Evolutionary conservation across 2,113 vertebrate genomes (phyloP), one percentile per base, ranked within the genome.

Genomic region (Platycercus adscitus): DNA sequence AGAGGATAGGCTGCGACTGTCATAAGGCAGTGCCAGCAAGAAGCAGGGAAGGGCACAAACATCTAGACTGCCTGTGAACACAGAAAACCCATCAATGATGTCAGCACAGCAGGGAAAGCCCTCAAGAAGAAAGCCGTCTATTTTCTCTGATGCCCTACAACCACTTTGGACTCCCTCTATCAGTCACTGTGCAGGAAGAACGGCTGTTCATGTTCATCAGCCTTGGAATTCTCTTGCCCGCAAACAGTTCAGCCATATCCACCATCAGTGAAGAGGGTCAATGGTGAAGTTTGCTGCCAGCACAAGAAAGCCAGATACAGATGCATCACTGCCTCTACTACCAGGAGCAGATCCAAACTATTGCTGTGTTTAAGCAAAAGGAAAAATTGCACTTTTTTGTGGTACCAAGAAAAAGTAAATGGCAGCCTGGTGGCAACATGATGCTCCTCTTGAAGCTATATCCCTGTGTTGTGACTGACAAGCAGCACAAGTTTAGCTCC

Each of bases 351-450:
- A 88, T 61, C 50, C 88, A 86, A 60, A 70, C 23, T 81, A 77
- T 3, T 35, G 55, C 76, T 92, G 33, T 31, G 29, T 68, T 92
- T 94, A 64, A 86, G 80, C 69, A 71, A 83, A 86, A 86, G 31
- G 13, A 73, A 94, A 86, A 95, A 52, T n/a, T 10, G 63, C 55
- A 81, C 3, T 3, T 75, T 89, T 55, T 44, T 55, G 39, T 35
- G 35, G 35, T 79, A 91, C 72, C 86, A 92, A 58, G 56, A 35
- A 86, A 70, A 95, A 84, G 68, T 86, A 93, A 90, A 86, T 60
- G 77, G 82, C 91, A 92, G 64, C 18, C 86, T 92, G 72, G 72
- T 81, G 88, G 89, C 91, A 96, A 81, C 69, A 71, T 3, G n/a
- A 92, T 37, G 80, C 65, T 92, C 91, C 82, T 83, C 63, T 66